Evolutionary conservation across 2,888 invertebrate species (phyloP).

Genomic region (Papilio demoleus): DNA sequence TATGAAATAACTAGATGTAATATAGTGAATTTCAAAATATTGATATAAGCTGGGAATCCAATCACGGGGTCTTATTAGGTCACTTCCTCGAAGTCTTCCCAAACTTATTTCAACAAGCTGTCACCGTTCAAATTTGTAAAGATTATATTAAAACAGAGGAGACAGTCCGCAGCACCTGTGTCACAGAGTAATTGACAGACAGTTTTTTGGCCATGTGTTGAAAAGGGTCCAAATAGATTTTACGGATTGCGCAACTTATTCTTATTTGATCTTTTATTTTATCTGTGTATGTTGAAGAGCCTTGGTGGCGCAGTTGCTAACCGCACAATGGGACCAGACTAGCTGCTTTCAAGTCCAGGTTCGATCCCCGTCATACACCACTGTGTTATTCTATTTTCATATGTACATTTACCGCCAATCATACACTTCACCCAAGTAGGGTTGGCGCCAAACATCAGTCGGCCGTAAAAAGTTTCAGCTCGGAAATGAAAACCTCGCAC

Average conservation of each 20-base stretch:
- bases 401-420: too few relatives aligned
- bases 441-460: too few relatives aligned
- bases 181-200: conserved; percentile 11
- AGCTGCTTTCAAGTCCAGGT: too few relatives aligned
- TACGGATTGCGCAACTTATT: neutral
- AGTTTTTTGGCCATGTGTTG: conserved; percentile 16
- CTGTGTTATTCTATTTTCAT: too few relatives aligned
- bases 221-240: conserved; percentile 10
- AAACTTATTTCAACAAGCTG: conserved; percentile 18
- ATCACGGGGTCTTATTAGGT: conserved; percentile 4
- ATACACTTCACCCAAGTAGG: too few relatives aligned
- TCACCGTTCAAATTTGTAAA: conserved; percentile 9
- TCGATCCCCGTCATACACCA: too few relatives aligned
- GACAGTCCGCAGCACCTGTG: conserved; percentile 15
- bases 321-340: too few relatives aligned
- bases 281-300: too few relatives aligned
- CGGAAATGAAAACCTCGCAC: too few relatives aligned
- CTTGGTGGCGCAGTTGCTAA: too few relatives aligned
- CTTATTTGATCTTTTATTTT: neutral
- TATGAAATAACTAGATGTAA: too few relatives aligned
- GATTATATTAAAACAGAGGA: conserved; percentile 14
- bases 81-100: conserved; percentile 7
- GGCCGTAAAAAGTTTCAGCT: too few relatives aligned
- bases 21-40: neutral
- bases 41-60: conserved; percentile 6